Evolutionary conservation across 2,797 vertebrate species (phyloP), one percentile per base, ranked within the genome.

Genomic region (Spinus olivaceus): DNA sequence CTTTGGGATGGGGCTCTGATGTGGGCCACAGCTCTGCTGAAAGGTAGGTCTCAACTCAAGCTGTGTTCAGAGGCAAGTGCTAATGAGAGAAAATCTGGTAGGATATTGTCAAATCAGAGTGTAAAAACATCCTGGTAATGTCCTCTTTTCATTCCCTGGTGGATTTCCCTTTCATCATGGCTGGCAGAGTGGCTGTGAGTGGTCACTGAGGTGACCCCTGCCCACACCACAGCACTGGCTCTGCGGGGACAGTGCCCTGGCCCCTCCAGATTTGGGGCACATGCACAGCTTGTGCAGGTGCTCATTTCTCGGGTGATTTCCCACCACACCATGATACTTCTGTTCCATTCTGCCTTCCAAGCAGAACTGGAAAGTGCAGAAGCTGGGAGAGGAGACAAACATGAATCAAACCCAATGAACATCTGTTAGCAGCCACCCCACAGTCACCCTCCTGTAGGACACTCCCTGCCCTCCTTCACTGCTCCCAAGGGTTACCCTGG

Each of bases 241-340:
- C 69, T 8, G 39, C 0, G 2, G 53, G 33, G 20, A 3, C 7
- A 37, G 37, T 10, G 54, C 22, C 64, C 28, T 0, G 0, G 10
- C 44, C 32, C 27, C 35, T 12, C 33, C 47, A n/a, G 37, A 27
- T 39, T 9, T 12, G 4, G 8, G 74, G 30, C 3, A 10, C 4
- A 2, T 0, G 0, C 25, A 9, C 1, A 60, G 51, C 24, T 47
- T 1, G 0, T 2, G 14, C 41, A 39, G 42, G 22, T 2, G 6
- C 11, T 39, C 23, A 5, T 42, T 49, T 37, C 74, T 67, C 0
- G 0, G 16, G 27, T 13, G 28, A 56, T 50, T 61, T 61, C 70
- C 28, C 6, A 10, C 14, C 56, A 15, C 8, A 8, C 17, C 7
- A 3, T 1, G 0, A 35, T 2, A 17, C 4, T 41, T 15, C 64